phyloP scores from a whole-genome alignment of 2,888 invertebrate genomes.

The Sialis fuliginosa region DNA sequence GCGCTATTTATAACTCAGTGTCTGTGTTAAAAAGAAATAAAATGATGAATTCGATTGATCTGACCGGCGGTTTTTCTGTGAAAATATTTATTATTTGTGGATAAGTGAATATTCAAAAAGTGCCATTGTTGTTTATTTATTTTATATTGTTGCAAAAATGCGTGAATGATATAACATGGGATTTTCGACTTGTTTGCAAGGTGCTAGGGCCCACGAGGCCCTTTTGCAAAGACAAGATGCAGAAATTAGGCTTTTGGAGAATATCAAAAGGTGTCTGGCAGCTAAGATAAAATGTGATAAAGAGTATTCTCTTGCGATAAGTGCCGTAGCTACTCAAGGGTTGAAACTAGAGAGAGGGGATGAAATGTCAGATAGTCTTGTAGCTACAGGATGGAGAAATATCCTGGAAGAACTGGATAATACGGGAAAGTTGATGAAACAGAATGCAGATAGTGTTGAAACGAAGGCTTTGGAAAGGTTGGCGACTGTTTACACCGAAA shows the following conservation, averaged over 20 bases:
- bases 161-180: conserved; percentile 37
- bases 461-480: conserved; percentile 68
- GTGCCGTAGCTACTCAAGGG: conserved; percentile 64
- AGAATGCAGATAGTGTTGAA: conserved; percentile 74
- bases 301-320: conserved; percentile 74
- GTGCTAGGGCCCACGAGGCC: conserved; percentile 81
- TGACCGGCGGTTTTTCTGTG: too few relatives aligned
- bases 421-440: conserved; percentile 61
- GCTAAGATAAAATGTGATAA: conserved; percentile 81
- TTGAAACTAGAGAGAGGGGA: conserved; percentile 67
- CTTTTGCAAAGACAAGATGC: conserved; percentile 80
- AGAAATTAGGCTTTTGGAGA: conserved; percentile 79
- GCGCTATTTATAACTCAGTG: too few relatives aligned
- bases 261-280: conserved; percentile 72
- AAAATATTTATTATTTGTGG: too few relatives aligned
- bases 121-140: too few relatives aligned
- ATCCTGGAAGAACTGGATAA: conserved; percentile 83
- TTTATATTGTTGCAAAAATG: too few relatives aligned
- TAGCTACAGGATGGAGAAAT: conserved; percentile 59
- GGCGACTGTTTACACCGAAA: conserved; percentile 64
- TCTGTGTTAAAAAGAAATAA: too few relatives aligned
- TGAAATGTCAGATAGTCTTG: conserved; percentile 51
- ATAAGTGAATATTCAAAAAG: too few relatives aligned
- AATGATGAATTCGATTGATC: too few relatives aligned
- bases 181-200: conserved; percentile 73